These are phyloP conservation scores for Psammodynastes pulverulentus DNA, from an alignment of 2,113 vertebrate species.

Conservation along the genomic window DNA sequence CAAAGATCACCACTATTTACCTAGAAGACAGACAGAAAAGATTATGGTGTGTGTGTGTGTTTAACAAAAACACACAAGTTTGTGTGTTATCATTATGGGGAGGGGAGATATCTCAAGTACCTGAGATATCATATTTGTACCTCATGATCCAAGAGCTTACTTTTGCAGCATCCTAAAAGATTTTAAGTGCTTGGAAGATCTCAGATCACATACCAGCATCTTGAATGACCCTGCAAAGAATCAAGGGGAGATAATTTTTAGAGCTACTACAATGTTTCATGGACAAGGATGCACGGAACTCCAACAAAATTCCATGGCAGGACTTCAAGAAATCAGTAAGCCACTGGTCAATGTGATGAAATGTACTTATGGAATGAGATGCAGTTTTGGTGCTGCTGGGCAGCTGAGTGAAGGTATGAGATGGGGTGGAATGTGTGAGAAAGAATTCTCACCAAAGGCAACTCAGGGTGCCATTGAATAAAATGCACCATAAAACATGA, in stretches of 20 bases:
- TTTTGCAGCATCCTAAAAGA: not conserved
- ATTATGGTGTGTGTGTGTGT: slow-evolving; percentile 9
- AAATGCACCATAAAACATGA: not conserved
- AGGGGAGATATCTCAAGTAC: not conserved
- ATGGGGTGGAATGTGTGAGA: not conserved
- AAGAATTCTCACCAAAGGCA: not conserved
- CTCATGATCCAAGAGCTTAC: not conserved
- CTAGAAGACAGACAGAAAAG: slow-evolving; percentile 46
- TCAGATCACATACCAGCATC: not conserved
- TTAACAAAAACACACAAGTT: slow-evolving; percentile 54
- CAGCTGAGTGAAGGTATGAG: not conserved
- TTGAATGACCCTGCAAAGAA: not conserved
- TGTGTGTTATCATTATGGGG: slow-evolving; percentile 26
- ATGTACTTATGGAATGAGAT: not conserved
- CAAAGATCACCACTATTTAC: slow-evolving; percentile 68
- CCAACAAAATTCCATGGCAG: not conserved
- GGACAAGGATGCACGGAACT: not conserved
- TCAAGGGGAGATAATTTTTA: not conserved
- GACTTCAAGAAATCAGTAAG: not conserved
- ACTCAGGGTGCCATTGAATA: not conserved
- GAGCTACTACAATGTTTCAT: not conserved
- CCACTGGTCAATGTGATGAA: not conserved
- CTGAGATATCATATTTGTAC: not conserved
- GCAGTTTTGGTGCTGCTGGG: not conserved
- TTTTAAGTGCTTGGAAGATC: not conserved